Percentiles rank a stretch among this genome's conserved stretches.
Evolutionary conservation across 2,888 invertebrate genomes (phyloP).

Genomic region (Orthosia gracilis): DNA sequence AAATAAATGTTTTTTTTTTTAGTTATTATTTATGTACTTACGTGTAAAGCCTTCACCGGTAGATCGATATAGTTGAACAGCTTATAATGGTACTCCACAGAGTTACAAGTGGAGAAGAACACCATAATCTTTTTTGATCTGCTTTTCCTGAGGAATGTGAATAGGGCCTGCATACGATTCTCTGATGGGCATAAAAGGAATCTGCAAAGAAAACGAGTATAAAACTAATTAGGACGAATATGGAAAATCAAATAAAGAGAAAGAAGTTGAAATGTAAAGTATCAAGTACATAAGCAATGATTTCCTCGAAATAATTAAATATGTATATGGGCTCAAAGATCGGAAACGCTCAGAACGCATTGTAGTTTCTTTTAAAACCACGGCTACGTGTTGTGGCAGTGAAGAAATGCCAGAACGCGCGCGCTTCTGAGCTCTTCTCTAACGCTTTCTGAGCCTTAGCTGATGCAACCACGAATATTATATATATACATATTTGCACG

Average conservation of each 20-base stretch:
- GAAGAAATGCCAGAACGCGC: too few species aligned
- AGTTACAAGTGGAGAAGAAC: constrained; percentile 99
- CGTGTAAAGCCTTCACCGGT: constrained; percentile 98
- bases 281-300: neutral
- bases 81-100: constrained; percentile 99
- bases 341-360: too few species aligned
- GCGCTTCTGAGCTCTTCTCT: too few species aligned
- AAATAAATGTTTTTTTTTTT: too few species aligned
- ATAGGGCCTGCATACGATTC: constrained; percentile 97
- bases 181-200: constrained; percentile 99
- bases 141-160: constrained; percentile 99
- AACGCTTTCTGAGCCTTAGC: too few species aligned
- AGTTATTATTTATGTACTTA: constrained; percentile 89
- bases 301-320: too few species aligned
- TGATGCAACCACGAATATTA: too few species aligned
- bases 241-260: neutral
- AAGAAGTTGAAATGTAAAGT: neutral
- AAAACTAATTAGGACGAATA: neutral
- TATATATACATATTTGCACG: too few species aligned
- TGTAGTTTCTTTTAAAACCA: too few species aligned
- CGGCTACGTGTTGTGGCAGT: too few species aligned
- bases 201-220: constrained; percentile 79
- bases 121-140: constrained; percentile 99
- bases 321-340: too few species aligned
- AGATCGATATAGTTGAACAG: constrained; percentile 99